phyloP scores from a whole-genome alignment of 2,113 vertebrate genomes.

The Thunnus thynnus region DNA sequence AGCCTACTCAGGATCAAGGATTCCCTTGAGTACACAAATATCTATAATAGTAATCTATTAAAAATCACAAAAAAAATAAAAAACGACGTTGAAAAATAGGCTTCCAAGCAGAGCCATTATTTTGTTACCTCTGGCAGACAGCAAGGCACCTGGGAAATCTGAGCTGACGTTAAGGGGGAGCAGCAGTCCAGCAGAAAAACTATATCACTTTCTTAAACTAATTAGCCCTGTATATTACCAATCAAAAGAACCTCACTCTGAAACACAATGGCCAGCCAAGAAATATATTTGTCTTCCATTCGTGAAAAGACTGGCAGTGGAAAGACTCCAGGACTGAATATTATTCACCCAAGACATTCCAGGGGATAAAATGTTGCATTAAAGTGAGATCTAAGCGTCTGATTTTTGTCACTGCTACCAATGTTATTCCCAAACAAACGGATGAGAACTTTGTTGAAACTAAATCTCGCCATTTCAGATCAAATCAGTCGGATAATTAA shows the following conservation, averaged over 20 bases:
- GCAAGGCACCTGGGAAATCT: constrained; percentile 85
- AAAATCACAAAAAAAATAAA: constrained; percentile 67
- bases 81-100: constrained; percentile 61
- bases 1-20: constrained; percentile 57
- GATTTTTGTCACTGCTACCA: constrained; percentile 59
- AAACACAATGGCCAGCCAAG: constrained; percentile 79
- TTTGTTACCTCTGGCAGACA: constrained; percentile 85
- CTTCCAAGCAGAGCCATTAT: constrained; percentile 72
- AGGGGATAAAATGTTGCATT: constrained; percentile 59
- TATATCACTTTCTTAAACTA: constrained; percentile 79
- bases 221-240: constrained; percentile 81
- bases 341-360: constrained; percentile 67
- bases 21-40: constrained; percentile 59
- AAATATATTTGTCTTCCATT: constrained; percentile 83
- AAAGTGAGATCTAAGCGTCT: constrained; percentile 55
- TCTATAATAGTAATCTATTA: constrained; percentile 78
- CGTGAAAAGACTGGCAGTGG: constrained; percentile 68
- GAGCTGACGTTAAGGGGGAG: constrained; percentile 75
- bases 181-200: constrained; percentile 62
- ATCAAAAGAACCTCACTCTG: constrained; percentile 74
- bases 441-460: constrained; percentile 24
- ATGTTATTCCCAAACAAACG: constrained; percentile 37
- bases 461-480: not conserved
- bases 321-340: constrained; percentile 61
- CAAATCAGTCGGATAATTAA: not conserved